Conservation (phyloP, 2,888 invertebrate species). For the Eupsilia transversa region DNA sequence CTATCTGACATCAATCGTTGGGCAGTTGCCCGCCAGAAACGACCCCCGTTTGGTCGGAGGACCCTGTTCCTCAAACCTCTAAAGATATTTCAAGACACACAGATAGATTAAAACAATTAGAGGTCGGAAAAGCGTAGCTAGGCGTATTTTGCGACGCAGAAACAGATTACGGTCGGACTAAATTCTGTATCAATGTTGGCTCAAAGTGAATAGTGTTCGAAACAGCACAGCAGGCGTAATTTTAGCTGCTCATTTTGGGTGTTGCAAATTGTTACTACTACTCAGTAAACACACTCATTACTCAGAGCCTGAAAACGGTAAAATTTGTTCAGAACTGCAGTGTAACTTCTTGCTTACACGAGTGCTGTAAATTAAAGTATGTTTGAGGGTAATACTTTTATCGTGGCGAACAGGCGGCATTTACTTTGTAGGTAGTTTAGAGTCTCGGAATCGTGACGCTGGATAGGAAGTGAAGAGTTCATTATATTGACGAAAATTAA, state of each 20-base stretch:
- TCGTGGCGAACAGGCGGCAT: constrained; percentile 74
- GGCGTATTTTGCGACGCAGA: not conserved
- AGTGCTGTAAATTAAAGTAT: constrained; percentile 63
- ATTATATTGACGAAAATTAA: not conserved
- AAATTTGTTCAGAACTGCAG: constrained; percentile 48
- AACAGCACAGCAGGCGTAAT: not conserved
- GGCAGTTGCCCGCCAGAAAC: too few relatives aligned
- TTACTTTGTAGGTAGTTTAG: constrained; percentile 61
- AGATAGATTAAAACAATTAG: not conserved
- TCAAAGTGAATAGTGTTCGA: not conserved
- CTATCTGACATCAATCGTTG: too few relatives aligned
- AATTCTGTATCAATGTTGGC: too few relatives aligned
- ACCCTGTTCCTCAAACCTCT: too few relatives aligned
- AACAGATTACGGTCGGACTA: not conserved
- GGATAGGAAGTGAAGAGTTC: constrained; percentile 37
- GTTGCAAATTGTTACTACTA: not conserved
- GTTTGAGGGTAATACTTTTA: constrained; percentile 77
- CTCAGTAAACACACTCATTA: constrained; percentile 17
- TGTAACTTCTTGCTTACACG: constrained; percentile 52
- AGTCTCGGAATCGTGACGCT: constrained; percentile 34
- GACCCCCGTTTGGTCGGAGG: too few relatives aligned
- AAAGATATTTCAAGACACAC: not conserved
- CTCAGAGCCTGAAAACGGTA: constrained; percentile 32
- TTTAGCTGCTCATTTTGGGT: constrained; percentile 10
- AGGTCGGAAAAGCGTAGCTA: not conserved